These are phyloP conservation scores for Myiozetetes cayanensis DNA, from an alignment of 2,113 vertebrate species.

Conservation along the genomic window DNA sequence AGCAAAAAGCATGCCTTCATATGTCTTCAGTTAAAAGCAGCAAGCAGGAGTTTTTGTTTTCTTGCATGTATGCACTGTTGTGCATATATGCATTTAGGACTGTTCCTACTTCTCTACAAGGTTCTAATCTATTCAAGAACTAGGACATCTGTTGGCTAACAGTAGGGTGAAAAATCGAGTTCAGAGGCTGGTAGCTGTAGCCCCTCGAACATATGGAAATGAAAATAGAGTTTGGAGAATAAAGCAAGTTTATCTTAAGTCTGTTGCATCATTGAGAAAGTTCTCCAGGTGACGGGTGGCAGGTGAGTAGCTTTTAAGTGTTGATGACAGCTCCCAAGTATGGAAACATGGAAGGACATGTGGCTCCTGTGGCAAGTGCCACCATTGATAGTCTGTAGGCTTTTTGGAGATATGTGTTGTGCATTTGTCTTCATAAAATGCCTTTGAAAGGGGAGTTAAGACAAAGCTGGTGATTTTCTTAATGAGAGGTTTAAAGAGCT, in stretches of 20 bases:
- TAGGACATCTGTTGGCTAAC: neutral
- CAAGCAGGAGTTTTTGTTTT: neutral
- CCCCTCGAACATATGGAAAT: neutral
- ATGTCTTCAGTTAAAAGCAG: neutral
- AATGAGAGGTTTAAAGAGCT: neutral
- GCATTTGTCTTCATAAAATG: neutral
- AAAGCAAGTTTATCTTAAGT: neutral
- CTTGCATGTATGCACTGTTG: fast-evolving
- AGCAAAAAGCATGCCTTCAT: neutral
- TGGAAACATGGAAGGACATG: fast-evolving
- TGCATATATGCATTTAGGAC: neutral
- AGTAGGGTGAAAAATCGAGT: neutral
- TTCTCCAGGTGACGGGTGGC: neutral
- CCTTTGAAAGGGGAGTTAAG: neutral
- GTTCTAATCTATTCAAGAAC: neutral
- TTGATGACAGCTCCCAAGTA: neutral
- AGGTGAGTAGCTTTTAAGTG: neutral
- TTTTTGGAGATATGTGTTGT: neutral
- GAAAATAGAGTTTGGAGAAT: neutral
- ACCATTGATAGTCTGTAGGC: neutral
- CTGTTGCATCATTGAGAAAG: neutral
- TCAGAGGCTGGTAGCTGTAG: neutral
- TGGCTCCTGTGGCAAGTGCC: neutral
- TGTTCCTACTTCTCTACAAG: neutral
- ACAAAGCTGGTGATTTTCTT: neutral